Base-by-base conservation (phyloP, 2,113 vertebrate species). In the Prochilodus magdalenae region DNA sequence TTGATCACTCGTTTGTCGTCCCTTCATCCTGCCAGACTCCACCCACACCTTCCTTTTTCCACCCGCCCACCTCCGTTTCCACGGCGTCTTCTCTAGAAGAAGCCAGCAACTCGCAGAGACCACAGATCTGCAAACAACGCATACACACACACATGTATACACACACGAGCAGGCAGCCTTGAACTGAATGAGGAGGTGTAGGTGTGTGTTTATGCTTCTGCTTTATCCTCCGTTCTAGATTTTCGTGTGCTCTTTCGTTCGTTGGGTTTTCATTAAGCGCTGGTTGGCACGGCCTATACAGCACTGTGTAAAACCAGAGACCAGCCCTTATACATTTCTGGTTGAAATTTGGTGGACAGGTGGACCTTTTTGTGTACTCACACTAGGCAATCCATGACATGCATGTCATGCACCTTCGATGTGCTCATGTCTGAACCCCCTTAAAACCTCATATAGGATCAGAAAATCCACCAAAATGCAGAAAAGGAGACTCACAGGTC, bases 11-110 rank as follows among this genome's bases (percentile, higher is more conserved):
- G 53, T 57, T 57, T 57, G 53, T 57, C 53, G 5, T 57, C 53
- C 53, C 53, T 60, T 60, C 57, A 60, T 60, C 57, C 57, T 26
- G 57, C 57, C 57, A 60, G 57, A 60, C 57, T 60, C 57, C 57
- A 60, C 57, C 57, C 57, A 60, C 57, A 26, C 57, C 57, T 60
- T 60, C 57, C n/a, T 60, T 22, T n/a, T 60, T 60, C 57, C 8
- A 26, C 24, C 57, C 57, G 24, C 57, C 57, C 57, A 26, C 57
- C 57, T 60, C 57, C 57, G 57, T 60, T 60, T 60, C 57, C 57
- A 60, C 57, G 57, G 57, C n/a, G 57, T 26, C 57, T 60, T 2
- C 24, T 60, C 57, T 60, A 22, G n/a, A 24, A 60, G 10, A 26
- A 24, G 57, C 57, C 57, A 60, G 11, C 53, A 55, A 7, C 53